Percentiles rank a stretch among this genome's conserved stretches.
Evolutionary conservation across 1,140 invertebrate species (phyloP).

Genomic region (Parapsyche elsis): DNA sequence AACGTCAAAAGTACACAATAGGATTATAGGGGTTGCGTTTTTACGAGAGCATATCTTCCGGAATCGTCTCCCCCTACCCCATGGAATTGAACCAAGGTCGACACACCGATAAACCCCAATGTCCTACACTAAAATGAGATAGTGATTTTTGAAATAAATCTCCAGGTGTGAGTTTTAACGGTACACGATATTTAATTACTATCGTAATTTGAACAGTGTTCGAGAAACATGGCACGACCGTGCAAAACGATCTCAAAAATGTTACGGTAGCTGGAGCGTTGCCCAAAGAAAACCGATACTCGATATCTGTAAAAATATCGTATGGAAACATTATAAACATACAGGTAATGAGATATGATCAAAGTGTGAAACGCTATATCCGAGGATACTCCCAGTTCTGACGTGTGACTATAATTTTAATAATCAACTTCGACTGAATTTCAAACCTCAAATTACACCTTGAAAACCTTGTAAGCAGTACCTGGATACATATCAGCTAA

Average conservation of each 20-base stretch:
- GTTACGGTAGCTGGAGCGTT: constrained; percentile 3
- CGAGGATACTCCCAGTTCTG: neutral
- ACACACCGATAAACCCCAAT: neutral
- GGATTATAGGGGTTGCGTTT: neutral
- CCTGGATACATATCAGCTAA: too few species aligned
- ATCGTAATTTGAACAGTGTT: neutral
- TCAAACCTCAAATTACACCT: too few species aligned
- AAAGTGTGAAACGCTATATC: neutral
- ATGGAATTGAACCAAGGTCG: constrained; percentile 13
- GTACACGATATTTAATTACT: neutral
- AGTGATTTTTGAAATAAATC: neutral
- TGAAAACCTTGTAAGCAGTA: too few species aligned
- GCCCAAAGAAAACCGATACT: constrained; percentile 21
- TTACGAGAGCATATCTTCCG: neutral
- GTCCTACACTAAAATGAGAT: neutral
- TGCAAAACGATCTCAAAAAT: neutral
- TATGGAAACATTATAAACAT: constrained; percentile 19
- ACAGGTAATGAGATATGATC: neutral
- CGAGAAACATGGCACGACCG: neutral
- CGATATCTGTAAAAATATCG: neutral
- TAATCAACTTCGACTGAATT: too few species aligned
- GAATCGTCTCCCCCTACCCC: neutral
- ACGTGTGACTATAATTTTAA: too few species aligned
- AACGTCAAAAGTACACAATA: neutral
- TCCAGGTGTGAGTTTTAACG: constrained; percentile 11